A percentile compares a stretch with the other conserved stretches of the same genome.
Conservation (phyloP, 1,140 invertebrate genomes). For the Drosophila asahinai region DNA sequence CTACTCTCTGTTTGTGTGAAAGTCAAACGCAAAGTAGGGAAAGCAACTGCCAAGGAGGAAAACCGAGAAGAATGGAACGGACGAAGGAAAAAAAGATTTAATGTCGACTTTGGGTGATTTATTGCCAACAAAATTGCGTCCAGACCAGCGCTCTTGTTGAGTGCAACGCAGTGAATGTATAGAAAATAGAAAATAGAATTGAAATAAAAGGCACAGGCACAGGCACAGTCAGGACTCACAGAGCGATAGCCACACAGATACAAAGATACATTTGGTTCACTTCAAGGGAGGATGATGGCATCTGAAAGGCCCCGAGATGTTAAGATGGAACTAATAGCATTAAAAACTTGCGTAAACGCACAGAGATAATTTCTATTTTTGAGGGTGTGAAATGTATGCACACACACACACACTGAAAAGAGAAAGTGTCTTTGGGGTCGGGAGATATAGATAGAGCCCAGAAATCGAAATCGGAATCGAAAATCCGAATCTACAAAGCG, state of each 20-base stretch:
- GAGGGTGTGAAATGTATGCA: constrained; percentile 80
- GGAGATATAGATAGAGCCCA: constrained; percentile 45
- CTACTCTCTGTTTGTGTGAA: constrained; percentile 66
- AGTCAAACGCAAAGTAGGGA: constrained; percentile 68
- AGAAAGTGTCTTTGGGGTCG: constrained; percentile 78
- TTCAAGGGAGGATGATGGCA: constrained; percentile 39
- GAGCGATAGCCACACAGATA: constrained; percentile 13
- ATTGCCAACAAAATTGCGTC: constrained; percentile 85
- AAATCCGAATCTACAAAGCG: constrained; percentile 52
- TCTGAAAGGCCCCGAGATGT: constrained; percentile 51
- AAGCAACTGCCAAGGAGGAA: constrained; percentile 53
- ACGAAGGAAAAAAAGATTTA: constrained; percentile 77
- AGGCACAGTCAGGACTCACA: constrained; percentile 50
- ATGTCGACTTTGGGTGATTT: constrained; percentile 85
- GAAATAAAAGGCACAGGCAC: constrained; percentile 69
- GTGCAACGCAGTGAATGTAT: constrained; percentile 61
- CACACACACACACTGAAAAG: constrained; percentile 46
- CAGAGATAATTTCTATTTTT: constrained; percentile 82
- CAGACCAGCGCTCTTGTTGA: constrained; percentile 69
- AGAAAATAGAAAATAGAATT: constrained; percentile 71
- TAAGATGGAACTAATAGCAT: constrained; percentile 83
- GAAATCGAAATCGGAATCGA: constrained; percentile 33
- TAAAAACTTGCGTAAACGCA: constrained; percentile 84
- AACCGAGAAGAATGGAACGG: constrained; percentile 38
- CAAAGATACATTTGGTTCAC: constrained; percentile 62